phyloP scores from a whole-genome alignment of 2,888 invertebrate species.

The Erpobdella octoculata region DNA sequence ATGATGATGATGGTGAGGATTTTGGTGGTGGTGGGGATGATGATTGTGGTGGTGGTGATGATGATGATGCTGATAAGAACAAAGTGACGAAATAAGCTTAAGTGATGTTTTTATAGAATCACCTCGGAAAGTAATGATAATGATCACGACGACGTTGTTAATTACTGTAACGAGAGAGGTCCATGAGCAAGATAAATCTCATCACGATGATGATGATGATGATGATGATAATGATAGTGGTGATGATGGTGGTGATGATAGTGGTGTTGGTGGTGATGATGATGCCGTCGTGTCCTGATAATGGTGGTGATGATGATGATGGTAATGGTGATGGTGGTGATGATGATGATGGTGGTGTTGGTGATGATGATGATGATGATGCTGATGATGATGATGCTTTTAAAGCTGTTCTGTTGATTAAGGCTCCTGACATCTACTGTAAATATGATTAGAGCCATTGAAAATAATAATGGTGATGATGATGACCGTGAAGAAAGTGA shows the following conservation, averaged over 20 bases:
- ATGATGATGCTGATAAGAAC: background rate
- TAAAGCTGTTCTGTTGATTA: too few species aligned
- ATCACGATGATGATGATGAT: background rate
- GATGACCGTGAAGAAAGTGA: too few species aligned
- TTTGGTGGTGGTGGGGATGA: background rate
- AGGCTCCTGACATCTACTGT: too few species aligned
- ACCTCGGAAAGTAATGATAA: background rate
- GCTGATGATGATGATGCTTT: too few species aligned
- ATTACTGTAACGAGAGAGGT: background rate
- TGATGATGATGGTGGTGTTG: too few species aligned
- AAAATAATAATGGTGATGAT: too few species aligned
- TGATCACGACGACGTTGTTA: background rate
- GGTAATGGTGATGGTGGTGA: background rate
- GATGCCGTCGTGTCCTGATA: background rate
- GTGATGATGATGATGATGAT: too few species aligned
- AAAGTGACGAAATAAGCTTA: too few species aligned
- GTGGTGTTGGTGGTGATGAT: background rate
- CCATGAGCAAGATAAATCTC: background rate
- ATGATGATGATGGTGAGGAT: background rate
- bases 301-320: background rate
- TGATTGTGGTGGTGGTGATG: background rate
- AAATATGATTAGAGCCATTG: too few species aligned
- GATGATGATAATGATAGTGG: background rate
- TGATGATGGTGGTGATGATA: background rate
- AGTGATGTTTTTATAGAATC: too few species aligned